A percentile compares a stretch with the other conserved stretches of the same genome.
These are phyloP conservation scores for Lophotis ruficrista DNA, from an alignment of 2,113 vertebrate genomes.

Conservation along the genomic window DNA sequence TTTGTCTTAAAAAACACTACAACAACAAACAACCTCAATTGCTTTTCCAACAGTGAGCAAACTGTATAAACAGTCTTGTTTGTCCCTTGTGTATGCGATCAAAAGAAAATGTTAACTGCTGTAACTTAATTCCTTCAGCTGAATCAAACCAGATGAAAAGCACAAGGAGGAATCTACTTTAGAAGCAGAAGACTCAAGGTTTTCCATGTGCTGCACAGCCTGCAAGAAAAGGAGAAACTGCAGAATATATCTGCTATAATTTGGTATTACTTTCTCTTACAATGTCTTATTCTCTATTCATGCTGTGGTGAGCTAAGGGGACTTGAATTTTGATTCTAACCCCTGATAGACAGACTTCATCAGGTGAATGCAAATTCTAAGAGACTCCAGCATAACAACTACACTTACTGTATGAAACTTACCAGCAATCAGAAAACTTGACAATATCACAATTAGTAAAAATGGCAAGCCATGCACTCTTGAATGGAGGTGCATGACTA, in stretches of 20 bases:
- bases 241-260: background rate
- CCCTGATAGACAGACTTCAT: fast-evolving
- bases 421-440: background rate
- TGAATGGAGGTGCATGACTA: background rate
- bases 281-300: background rate
- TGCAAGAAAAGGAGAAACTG: background rate
- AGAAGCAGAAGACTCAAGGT: background rate
- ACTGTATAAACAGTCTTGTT: background rate
- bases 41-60: background rate
- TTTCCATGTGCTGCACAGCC: background rate
- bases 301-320: background rate
- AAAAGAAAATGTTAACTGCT: background rate
- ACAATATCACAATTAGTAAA: background rate
- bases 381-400: background rate
- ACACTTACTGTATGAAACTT: background rate
- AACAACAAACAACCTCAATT: background rate
- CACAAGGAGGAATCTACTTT: background rate
- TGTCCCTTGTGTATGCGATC: background rate
- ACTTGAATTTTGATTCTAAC: background rate
- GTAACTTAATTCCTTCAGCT: background rate
- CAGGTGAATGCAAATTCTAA: background rate
- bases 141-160: background rate
- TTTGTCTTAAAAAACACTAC: background rate
- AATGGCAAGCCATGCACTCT: background rate
- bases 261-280: background rate